These are phyloP conservation scores for Telmatochromis sp. DNA, from an alignment of 2,113 vertebrate genomes.

Conservation along the genomic window DNA sequence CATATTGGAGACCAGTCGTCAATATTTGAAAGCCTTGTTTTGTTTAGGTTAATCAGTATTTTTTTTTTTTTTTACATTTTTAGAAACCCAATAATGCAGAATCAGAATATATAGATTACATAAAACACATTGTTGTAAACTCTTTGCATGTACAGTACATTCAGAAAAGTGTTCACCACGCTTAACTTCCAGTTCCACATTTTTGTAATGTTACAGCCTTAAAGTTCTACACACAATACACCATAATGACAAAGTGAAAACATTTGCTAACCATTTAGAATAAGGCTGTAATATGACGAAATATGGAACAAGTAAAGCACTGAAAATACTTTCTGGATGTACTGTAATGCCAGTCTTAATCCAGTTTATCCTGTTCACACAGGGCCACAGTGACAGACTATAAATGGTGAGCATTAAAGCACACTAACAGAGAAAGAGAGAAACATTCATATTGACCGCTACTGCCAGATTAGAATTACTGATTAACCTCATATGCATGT, in stretches of 20 bases:
- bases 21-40: neutral
- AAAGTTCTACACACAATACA: neutral
- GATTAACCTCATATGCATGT: neutral
- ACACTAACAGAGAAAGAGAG: neutral
- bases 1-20: neutral
- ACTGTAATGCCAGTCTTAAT: neutral
- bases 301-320: neutral
- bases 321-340: fast-evolving
- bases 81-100: neutral
- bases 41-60: neutral
- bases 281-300: neutral
- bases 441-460: neutral
- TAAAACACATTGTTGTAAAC: neutral
- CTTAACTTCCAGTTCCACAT: neutral
- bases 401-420: neutral
- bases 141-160: neutral
- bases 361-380: neutral
- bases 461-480: neutral
- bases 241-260: neutral
- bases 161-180: neutral
- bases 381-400: neutral
- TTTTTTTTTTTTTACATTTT: fast-evolving
- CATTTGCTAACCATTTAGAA: neutral
- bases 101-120: fast-evolving
- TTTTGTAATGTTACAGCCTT: neutral